Conservation (phyloP, 2,888 invertebrate species). For the Geophilus truncorum region DNA sequence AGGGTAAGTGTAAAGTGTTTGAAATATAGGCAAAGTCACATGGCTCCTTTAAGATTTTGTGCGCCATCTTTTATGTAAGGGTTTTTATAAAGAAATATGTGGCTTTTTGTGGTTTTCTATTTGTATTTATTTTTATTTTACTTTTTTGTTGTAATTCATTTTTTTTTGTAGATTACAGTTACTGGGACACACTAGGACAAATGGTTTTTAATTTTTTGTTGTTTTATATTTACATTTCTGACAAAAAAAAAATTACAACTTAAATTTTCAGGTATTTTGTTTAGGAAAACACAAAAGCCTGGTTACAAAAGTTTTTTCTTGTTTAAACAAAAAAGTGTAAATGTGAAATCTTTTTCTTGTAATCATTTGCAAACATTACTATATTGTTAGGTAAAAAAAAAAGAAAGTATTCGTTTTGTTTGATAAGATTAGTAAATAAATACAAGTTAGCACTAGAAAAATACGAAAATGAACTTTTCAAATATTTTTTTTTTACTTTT, state of each 20-base stretch:
- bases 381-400: background rate
- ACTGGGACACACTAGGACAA: background rate
- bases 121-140: background rate
- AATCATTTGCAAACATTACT: slow-evolving; percentile 1
- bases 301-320: background rate
- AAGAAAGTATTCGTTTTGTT: background rate
- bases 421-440: background rate
- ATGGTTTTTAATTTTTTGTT: background rate
- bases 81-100: background rate
- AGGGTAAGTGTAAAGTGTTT: background rate
- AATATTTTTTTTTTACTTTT: background rate
- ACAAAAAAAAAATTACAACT: background rate
- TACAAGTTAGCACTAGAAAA: background rate
- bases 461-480: background rate
- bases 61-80: background rate
- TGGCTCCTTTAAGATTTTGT: background rate
- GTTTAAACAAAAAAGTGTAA: background rate
- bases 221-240: background rate
- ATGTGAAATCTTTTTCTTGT: slow-evolving; percentile 1
- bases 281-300: background rate
- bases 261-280: background rate
- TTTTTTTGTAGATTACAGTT: background rate
- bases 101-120: background rate
- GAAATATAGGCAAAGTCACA: background rate
- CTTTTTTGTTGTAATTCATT: background rate